These are phyloP conservation scores for Scylla paramamosain DNA, from an alignment of 1,140 invertebrate genomes.

Conservation along the genomic window DNA sequence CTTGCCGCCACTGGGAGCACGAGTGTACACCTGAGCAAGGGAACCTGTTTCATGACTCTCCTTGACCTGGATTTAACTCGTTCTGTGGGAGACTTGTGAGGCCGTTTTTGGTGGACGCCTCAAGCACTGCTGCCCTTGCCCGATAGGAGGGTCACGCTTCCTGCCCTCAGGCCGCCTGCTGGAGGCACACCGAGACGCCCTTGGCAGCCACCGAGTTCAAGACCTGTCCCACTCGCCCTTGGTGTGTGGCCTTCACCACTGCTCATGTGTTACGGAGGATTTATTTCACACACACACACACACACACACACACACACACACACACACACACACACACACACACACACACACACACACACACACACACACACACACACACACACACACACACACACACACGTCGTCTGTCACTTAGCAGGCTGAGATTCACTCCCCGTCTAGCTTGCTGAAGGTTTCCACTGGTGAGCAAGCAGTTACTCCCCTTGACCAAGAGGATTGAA, in stretches of 20 bases:
- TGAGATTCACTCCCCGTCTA: no score
- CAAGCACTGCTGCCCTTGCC: no score
- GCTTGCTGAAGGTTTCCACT: no score
- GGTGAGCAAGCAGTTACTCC: no score
- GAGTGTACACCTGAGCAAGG: neutral
- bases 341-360: neutral
- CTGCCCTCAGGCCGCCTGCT: neutral
- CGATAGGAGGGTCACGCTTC: neutral
- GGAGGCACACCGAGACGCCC: neutral
- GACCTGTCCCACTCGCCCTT: neutral
- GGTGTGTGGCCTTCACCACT: neutral
- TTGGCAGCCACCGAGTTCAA: neutral
- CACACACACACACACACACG: neutral
- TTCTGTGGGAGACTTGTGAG: neutral
- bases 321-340: conserved; percentile 8
- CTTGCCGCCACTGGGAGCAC: neutral
- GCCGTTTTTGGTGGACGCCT: no score
- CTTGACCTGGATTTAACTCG: neutral
- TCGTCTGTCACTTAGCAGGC: no score
- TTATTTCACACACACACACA: neutral
- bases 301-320: conserved; percentile 8
- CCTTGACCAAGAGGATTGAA: no score
- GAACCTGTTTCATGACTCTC: neutral
- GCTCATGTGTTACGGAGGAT: no score
- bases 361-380: neutral